phyloP scores from a whole-genome alignment of 1,140 invertebrate species.

The Apis cerana region DNA sequence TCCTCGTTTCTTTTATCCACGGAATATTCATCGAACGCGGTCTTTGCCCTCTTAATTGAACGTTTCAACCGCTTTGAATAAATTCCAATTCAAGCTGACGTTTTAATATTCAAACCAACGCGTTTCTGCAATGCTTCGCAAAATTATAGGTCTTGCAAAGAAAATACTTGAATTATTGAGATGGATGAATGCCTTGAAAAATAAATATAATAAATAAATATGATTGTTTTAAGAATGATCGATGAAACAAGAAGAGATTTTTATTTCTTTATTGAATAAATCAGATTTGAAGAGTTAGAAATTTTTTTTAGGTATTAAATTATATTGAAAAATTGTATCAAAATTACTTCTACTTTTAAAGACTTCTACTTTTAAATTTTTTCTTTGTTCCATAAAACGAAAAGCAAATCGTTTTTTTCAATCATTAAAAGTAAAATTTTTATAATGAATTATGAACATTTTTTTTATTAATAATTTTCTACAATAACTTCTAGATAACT shows the following conservation, averaged over 20 bases:
- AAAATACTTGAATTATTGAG: not conserved
- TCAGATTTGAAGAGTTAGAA: not conserved
- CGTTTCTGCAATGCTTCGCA: not conserved
- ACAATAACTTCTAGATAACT: no score
- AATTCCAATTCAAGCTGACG: not conserved
- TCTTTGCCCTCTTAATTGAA: conserved; percentile 1
- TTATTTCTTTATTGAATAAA: not conserved
- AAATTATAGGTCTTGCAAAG: not conserved
- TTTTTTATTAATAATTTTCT: no score
- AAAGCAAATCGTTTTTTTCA: no score
- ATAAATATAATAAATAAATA: not conserved
- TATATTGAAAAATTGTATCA: no score
- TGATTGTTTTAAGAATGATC: not conserved
- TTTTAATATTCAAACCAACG: not conserved
- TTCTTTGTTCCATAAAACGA: no score
- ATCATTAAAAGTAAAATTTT: no score
- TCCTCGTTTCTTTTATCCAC: not conserved
- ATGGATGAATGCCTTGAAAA: not conserved
- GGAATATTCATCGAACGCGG: not conserved
- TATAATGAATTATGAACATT: no score
- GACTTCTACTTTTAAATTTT: no score
- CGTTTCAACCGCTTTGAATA: not conserved
- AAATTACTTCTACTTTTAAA: no score
- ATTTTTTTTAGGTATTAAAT: not conserved
- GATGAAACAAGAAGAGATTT: not conserved